Percentiles rank a stretch among this genome's conserved stretches.
These are phyloP conservation scores for Caenorhabditis afra DNA, from an alignment of 2,888 invertebrate genomes.

Conservation along the genomic window DNA sequence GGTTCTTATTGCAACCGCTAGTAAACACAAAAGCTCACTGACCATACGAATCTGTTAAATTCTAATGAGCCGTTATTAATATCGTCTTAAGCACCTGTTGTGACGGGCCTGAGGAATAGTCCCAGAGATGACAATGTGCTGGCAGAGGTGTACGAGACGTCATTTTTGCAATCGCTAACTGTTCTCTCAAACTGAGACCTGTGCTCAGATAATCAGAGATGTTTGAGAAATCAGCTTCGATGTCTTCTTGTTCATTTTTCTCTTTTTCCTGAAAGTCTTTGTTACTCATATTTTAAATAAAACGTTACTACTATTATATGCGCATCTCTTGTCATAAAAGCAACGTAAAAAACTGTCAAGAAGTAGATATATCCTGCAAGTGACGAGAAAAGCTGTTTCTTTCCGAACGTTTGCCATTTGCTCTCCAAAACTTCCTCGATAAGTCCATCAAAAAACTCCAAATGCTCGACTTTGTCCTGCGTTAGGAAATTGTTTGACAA, in stretches of 20 bases:
- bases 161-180: constrained; percentile 44
- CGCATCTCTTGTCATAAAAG: constrained; percentile 87
- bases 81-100: constrained; percentile 38
- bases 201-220: constrained; percentile 27
- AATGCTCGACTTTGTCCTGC: constrained; percentile 94
- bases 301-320: constrained; percentile 61
- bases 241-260: constrained; percentile 8
- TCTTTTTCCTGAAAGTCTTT: too few relatives aligned
- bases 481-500: too few relatives aligned
- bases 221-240: constrained; percentile 42
- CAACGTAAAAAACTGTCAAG: constrained; percentile 90
- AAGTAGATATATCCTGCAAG: constrained; percentile 93
- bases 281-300: too few relatives aligned
- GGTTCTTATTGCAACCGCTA: constrained; percentile 65
- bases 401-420: constrained; percentile 98
- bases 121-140: constrained; percentile 69
- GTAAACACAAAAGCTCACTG: constrained; percentile 66
- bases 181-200: constrained; percentile 46
- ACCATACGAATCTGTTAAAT: constrained; percentile 70
- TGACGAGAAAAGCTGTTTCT: constrained; percentile 83
- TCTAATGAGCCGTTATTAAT: not conserved
- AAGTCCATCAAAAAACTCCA: constrained; percentile 94
- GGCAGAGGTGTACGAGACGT: constrained; percentile 37
- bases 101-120: constrained; percentile 56
- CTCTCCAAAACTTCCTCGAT: constrained; percentile 94